These are phyloP conservation scores for Neodiprion lecontei DNA, from an alignment of 1,140 invertebrate species.

Conservation along the genomic window DNA sequence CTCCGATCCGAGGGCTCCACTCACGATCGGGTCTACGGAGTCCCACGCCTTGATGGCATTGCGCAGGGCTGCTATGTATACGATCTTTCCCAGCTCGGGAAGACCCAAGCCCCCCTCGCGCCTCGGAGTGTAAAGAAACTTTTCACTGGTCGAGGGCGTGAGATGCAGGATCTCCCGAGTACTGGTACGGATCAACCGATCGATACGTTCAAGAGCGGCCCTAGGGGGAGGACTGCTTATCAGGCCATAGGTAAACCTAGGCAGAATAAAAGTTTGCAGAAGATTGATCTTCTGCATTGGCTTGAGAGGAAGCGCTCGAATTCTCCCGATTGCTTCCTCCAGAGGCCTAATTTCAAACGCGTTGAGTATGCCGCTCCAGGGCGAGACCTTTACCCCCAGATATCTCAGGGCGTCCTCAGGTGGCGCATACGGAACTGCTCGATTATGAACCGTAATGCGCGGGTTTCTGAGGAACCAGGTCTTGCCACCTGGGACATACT, in stretches of 20 bases:
- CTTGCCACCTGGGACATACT: constrained; percentile 21
- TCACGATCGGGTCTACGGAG: constrained; percentile 24
- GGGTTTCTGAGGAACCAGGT: constrained; percentile 32
- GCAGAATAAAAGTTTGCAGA: constrained; percentile 33
- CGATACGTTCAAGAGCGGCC: constrained; percentile 19
- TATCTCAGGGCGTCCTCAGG: constrained; percentile 23
- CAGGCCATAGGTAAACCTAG: constrained; percentile 28
- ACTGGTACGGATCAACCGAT: constrained; percentile 30
- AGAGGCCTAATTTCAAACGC: constrained; percentile 17
- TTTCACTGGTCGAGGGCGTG: constrained; percentile 21
- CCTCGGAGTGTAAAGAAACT: constrained; percentile 34
- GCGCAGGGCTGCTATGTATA: constrained; percentile 28
- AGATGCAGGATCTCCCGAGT: constrained; percentile 29
- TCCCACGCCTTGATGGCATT: constrained; percentile 25
- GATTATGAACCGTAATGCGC: not conserved
- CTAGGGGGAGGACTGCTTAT: constrained; percentile 22
- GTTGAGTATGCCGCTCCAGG: constrained; percentile 27
- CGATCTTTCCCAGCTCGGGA: constrained; percentile 16
- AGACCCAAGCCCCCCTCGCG: constrained; percentile 40
- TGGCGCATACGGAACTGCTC: not conserved
- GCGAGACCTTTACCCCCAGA: constrained; percentile 34
- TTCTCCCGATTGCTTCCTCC: constrained; percentile 16
- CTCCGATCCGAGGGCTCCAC: not conserved
- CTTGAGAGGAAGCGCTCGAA: constrained; percentile 29
- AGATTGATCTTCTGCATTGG: constrained; percentile 34